A percentile compares a stretch with the other conserved stretches of the same genome.
phyloP scores from a whole-genome alignment of 1,140 invertebrate species.

The Eueides isabella region DNA sequence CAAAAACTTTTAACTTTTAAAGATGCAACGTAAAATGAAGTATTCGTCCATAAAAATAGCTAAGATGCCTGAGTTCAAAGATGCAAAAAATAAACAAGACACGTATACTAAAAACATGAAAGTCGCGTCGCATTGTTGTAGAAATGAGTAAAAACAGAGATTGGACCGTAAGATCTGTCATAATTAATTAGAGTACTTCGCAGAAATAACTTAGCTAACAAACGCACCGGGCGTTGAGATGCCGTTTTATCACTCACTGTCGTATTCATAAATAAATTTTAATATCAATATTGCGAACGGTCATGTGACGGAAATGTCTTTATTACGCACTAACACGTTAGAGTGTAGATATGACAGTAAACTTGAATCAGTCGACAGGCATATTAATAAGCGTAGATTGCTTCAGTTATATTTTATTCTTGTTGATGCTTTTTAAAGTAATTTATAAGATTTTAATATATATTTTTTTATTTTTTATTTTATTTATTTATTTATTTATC shows the following conservation, averaged over 20 bases:
- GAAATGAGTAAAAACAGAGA: conserved; percentile 73
- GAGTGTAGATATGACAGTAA: conserved; percentile 26
- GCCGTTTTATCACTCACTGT: conserved; percentile 63
- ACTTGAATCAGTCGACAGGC: conserved; percentile 12
- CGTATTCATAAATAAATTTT: conserved; percentile 65
- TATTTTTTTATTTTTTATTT: no score
- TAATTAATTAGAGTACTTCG: conserved; percentile 76
- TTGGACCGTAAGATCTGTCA: conserved; percentile 55
- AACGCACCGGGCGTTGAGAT: conserved; percentile 53
- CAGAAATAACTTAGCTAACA: conserved; percentile 63
- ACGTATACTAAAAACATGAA: conserved; percentile 67
- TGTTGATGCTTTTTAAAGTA: no score
- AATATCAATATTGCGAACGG: conserved; percentile 58
- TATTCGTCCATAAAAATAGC: conserved; percentile 65
- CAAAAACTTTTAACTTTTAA: not conserved
- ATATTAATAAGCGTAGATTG: conserved; percentile 16
- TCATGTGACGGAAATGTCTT: conserved; percentile 51
- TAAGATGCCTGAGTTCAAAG: conserved; percentile 38
- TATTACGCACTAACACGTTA: conserved; percentile 34
- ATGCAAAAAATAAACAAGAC: conserved; percentile 58
- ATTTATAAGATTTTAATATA: no score
- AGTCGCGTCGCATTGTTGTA: conserved; percentile 71
- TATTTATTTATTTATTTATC: no score
- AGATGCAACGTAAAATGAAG: conserved; percentile 33
- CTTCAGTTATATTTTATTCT: not conserved